Conservation (phyloP, 2,797 vertebrate species). For the Typhlichthys subterraneus region DNA sequence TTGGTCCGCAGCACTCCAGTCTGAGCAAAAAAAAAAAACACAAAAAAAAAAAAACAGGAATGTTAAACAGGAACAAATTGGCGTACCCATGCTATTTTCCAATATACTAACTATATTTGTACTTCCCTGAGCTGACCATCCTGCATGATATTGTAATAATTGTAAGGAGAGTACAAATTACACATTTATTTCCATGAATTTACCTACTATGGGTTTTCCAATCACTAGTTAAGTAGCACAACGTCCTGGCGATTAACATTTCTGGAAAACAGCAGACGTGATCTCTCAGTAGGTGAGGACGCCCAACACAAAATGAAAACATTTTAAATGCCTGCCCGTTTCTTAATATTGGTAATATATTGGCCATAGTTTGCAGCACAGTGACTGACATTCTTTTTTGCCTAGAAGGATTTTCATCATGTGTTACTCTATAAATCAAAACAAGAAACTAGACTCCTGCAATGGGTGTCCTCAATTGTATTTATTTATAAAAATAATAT, state of each 20-base stretch:
- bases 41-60: slow-evolving; percentile 5
- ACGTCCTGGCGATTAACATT: background rate
- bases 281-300: background rate
- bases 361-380: slow-evolving; percentile 1
- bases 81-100: background rate
- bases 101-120: background rate
- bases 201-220: too few relatives aligned
- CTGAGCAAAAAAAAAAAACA: slow-evolving; percentile 65
- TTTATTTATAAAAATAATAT: too few relatives aligned
- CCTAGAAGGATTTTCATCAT: background rate
- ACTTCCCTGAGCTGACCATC: background rate
- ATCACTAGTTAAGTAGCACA: background rate
- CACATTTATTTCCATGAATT: background rate
- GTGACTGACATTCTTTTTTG: background rate
- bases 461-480: too few relatives aligned
- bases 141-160: background rate
- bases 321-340: background rate
- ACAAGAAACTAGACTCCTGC: too few relatives aligned
- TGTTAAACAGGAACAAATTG: too few relatives aligned
- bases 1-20: slow-evolving; percentile 95
- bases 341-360: background rate
- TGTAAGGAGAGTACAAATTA: background rate
- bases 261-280: background rate
- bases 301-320: background rate
- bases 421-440: background rate